phyloP scores from a whole-genome alignment of 2,113 vertebrate genomes.

The Caloenas nicobarica region DNA sequence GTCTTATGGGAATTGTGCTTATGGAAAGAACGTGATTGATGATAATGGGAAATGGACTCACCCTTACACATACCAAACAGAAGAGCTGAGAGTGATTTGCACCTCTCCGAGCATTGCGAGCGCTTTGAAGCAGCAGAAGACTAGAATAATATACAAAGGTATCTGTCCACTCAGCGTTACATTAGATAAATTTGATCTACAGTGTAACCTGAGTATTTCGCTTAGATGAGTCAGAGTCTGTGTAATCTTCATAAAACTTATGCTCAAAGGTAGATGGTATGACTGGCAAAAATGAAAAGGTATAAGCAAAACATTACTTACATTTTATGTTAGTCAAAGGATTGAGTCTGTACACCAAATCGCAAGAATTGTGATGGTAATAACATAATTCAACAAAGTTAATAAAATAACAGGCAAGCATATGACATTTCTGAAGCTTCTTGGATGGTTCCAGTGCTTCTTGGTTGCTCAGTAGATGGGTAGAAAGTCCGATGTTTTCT shows the following conservation, averaged over 20 bases:
- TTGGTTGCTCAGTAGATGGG: not conserved
- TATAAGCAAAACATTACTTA: not conserved
- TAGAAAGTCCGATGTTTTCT: not conserved
- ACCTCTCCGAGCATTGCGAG: fast-evolving
- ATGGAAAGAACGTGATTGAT: not conserved
- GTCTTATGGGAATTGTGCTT: not conserved
- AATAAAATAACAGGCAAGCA: not conserved
- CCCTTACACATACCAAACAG: not conserved
- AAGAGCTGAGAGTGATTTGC: not conserved
- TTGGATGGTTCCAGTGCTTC: not conserved
- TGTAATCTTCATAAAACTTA: not conserved
- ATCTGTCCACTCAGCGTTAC: not conserved
- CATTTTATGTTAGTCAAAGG: not conserved
- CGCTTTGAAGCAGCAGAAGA: not conserved
- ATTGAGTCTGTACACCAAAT: not conserved
- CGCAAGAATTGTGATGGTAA: not conserved
- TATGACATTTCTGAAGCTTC: not conserved
- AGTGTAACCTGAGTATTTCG: not conserved
- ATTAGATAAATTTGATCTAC: not conserved
- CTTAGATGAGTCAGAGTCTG: not conserved
- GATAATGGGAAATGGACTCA: not conserved
- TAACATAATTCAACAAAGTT: not conserved
- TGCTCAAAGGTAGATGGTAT: not conserved
- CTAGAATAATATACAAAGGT: not conserved
- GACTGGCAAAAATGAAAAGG: not conserved